A percentile compares a stretch with the other conserved stretches of the same genome.
Evolutionary conservation across 2,113 vertebrate genomes (phyloP).

Genomic region (Sapayoa aenigma): DNA sequence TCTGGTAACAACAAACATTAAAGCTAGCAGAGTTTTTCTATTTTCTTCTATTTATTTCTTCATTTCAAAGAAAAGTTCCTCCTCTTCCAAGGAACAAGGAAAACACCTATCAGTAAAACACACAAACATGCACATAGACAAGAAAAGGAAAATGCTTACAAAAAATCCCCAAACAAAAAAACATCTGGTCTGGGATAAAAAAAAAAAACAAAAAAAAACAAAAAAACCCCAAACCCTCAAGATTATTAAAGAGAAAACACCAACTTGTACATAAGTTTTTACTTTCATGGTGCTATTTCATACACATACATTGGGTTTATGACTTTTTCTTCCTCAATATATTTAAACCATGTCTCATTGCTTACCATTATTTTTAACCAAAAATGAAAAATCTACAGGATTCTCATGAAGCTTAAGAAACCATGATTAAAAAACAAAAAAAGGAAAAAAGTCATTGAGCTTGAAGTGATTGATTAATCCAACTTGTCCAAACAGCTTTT

Average conservation of each 20-base stretch:
- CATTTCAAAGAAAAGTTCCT: background rate
- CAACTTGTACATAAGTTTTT: rapidly evolving
- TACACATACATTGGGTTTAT: background rate
- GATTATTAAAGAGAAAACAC: background rate
- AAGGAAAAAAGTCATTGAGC: background rate
- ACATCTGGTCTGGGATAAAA: background rate
- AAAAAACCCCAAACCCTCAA: background rate
- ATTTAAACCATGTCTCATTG: too few relatives aligned
- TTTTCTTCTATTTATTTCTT: background rate
- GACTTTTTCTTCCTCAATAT: background rate
- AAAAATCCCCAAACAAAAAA: background rate
- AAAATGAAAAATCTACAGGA: background rate
- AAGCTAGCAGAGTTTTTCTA: background rate
- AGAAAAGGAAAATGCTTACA: background rate
- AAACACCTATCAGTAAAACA: background rate
- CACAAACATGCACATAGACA: rapidly evolving
- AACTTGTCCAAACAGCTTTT: background rate
- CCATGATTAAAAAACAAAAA: background rate
- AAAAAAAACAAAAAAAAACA: background rate
- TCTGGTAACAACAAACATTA: background rate
- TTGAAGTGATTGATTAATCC: background rate
- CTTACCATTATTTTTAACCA: background rate
- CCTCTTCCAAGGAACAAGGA: background rate
- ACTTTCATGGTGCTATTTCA: background rate
- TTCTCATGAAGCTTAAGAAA: background rate